Conservation (phyloP, 2,797 vertebrate species). For the Lithobates pipiens region DNA sequence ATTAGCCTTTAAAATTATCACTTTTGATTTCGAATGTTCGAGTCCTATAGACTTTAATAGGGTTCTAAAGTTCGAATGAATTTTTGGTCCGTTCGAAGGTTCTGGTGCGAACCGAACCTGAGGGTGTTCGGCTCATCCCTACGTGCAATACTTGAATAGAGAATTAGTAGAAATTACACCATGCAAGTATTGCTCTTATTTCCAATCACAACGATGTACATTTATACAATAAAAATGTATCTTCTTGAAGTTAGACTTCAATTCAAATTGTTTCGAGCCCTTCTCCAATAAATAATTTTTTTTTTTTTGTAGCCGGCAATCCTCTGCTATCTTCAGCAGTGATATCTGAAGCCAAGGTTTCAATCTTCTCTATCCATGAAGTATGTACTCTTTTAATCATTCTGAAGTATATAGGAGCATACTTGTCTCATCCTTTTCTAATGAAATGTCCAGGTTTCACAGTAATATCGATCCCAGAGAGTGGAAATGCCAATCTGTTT, state of each 20-base stretch:
- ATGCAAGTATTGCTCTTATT: neutral
- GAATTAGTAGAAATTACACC: neutral
- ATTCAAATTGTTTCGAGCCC: neutral
- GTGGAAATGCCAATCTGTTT: slow-evolving; percentile 22
- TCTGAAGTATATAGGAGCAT: slow-evolving; percentile 40
- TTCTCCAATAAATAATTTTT: slow-evolving; percentile 8
- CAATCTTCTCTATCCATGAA: slow-evolving; percentile 19
- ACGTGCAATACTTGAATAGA: neutral
- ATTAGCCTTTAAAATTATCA: too few species aligned
- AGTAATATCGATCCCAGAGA: slow-evolving; percentile 9
- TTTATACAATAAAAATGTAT: slow-evolving; percentile 19
- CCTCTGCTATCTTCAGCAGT: slow-evolving; percentile 14
- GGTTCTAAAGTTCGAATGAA: too few species aligned
- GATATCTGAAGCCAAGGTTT: slow-evolving; percentile 7
- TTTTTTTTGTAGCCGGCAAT: slow-evolving; percentile 14
- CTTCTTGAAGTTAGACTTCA: neutral
- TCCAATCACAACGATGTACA: neutral
- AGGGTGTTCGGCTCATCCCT: too few species aligned
- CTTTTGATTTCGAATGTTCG: too few species aligned
- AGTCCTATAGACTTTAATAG: too few species aligned
- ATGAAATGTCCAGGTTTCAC: slow-evolving; percentile 23
- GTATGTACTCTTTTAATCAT: slow-evolving; percentile 38
- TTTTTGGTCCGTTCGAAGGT: too few species aligned
- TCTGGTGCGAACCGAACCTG: too few species aligned
- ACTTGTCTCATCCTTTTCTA: slow-evolving; percentile 33